phyloP scores from a whole-genome alignment of 2,797 vertebrate genomes.

The Anniella stebbinsi region DNA sequence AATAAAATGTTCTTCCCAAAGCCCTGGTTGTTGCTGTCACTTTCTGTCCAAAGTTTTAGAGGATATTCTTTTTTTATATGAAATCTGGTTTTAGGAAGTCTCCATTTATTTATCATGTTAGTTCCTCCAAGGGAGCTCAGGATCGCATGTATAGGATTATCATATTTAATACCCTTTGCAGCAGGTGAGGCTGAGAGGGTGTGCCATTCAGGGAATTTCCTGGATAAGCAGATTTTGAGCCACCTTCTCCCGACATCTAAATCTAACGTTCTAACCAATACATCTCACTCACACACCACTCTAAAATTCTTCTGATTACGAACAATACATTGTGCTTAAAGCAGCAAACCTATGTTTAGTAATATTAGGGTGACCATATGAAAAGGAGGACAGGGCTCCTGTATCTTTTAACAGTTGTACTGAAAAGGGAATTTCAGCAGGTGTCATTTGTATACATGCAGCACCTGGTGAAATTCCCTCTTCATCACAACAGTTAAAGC shows the following conservation, averaged over 20 bases:
- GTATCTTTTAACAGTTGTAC: no score
- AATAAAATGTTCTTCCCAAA: conserved; percentile 98
- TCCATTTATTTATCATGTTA: neutral
- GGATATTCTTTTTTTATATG: conserved; percentile 36
- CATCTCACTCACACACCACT: neutral
- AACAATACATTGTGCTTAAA: neutral
- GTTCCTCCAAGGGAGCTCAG: neutral
- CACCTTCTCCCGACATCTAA: neutral
- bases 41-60: conserved; percentile 70
- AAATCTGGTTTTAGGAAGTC: neutral
- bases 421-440: no score
- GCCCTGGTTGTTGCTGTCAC: conserved; percentile 65
- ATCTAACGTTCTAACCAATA: neutral
- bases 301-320: neutral
- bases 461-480: no score
- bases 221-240: neutral
- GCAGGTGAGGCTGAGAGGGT: neutral
- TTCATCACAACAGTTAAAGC: no score
- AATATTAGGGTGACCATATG: no score
- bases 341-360: neutral
- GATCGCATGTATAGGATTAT: neutral
- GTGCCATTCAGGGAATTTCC: neutral
- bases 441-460: no score
- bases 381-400: no score
- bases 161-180: neutral